A percentile compares a stretch with the other conserved stretches of the same genome.
phyloP scores from a whole-genome alignment of 2,888 invertebrate species.

The Metopia argyrocephala region DNA sequence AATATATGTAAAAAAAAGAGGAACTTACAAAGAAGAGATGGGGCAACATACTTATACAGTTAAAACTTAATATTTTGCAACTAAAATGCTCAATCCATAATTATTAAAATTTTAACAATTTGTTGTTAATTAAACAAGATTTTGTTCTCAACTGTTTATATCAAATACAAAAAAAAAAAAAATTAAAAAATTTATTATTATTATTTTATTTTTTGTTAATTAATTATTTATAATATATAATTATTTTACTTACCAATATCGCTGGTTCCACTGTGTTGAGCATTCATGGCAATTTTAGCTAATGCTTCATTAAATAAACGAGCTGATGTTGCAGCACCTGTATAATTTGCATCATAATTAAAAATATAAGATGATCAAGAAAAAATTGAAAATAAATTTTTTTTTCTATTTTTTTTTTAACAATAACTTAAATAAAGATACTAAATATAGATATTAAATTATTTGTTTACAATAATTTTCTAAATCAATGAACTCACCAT shows the following conservation, averaged over 20 bases:
- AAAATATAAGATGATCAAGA: too few species aligned
- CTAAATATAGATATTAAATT: constrained; percentile 46
- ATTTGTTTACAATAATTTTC: constrained; percentile 23
- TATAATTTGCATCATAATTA: constrained; percentile 62
- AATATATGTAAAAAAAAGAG: too few species aligned
- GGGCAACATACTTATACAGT: too few species aligned
- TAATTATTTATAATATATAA: neutral
- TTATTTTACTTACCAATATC: constrained; percentile 93
- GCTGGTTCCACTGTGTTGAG: constrained; percentile 93
- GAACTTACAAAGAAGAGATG: too few species aligned
- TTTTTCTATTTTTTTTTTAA: constrained; percentile 35
- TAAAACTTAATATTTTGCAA: too few species aligned
- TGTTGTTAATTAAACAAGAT: neutral
- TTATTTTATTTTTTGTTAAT: too few species aligned
- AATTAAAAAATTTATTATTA: neutral
- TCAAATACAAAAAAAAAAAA: neutral
- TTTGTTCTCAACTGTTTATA: neutral
- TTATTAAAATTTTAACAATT: too few species aligned
- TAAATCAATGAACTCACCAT: constrained; percentile 82
- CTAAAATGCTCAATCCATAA: too few species aligned
- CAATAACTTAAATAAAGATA: too few species aligned
- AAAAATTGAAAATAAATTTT: constrained; percentile 26
- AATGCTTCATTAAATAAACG: constrained; percentile 92
- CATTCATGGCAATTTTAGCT: constrained; percentile 91
- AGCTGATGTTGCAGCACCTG: constrained; percentile 93